Conservation (phyloP, 2,797 vertebrate species). For the Adelosebastes latens region DNA sequence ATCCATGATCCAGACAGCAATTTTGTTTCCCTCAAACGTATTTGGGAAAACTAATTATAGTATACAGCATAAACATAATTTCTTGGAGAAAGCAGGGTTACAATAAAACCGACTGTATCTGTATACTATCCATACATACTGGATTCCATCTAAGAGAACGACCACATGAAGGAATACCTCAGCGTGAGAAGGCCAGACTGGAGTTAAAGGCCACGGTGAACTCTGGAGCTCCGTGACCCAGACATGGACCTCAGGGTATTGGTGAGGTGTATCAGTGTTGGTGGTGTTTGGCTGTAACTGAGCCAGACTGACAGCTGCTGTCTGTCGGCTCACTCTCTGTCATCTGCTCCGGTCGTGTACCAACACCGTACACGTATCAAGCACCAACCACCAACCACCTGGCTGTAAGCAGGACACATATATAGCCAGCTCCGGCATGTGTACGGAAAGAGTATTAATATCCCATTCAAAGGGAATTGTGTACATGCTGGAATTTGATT, state of each 20-base stretch:
- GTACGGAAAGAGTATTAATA: conserved; percentile 27
- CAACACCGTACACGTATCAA: conserved; percentile 40
- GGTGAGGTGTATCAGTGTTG: conserved; percentile 50
- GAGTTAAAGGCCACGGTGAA: conserved; percentile 54
- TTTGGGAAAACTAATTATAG: not conserved
- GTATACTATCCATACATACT: not conserved
- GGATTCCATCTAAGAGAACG: not conserved
- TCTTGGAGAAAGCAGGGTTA: not conserved
- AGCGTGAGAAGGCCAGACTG: conserved; percentile 4
- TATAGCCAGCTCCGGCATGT: conserved; percentile 15
- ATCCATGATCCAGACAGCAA: not conserved
- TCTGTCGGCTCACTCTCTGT: conserved; percentile 62
- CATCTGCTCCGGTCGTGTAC: conserved; percentile 49
- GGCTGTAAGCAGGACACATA: conserved; percentile 70
- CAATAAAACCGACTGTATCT: not conserved
- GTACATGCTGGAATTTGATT: conserved; percentile 11
- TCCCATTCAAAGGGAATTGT: conserved; percentile 1
- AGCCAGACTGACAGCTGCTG: conserved; percentile 75
- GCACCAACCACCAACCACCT: conserved; percentile 74
- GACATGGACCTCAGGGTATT: conserved; percentile 58
- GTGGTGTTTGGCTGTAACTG: conserved; percentile 60
- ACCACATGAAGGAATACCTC: not conserved
- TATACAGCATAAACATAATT: not conserved
- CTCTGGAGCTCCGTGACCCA: conserved; percentile 56
- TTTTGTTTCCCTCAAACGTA: not conserved